phyloP scores from a whole-genome alignment of 2,888 invertebrate genomes.

The Meiosimyza decipiens region DNA sequence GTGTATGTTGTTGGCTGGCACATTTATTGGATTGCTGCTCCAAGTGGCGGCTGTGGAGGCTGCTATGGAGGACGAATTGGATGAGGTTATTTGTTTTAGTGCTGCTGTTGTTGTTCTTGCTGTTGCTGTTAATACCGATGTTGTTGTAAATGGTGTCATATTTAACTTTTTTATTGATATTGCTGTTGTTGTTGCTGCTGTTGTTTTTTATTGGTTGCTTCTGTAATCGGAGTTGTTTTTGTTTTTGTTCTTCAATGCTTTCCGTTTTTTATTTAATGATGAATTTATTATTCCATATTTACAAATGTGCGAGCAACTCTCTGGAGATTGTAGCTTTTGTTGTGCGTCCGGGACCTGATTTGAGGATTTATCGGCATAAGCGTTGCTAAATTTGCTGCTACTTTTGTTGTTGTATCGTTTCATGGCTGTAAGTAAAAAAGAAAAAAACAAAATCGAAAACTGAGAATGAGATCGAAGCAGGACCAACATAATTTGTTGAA shows the following conservation, averaged over 20 bases:
- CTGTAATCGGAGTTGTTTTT: conserved; percentile 9
- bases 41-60: conserved; percentile 33
- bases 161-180: conserved; percentile 25
- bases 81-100: conserved; percentile 12
- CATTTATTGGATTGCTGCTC: conserved; percentile 21
- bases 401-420: conserved; percentile 14
- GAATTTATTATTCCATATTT: conserved; percentile 6
- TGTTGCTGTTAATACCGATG: conserved; percentile 37
- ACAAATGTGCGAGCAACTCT: neutral
- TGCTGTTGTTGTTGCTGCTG: conserved; percentile 4
- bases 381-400: conserved; percentile 10
- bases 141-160: conserved; percentile 51
- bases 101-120: conserved; percentile 36
- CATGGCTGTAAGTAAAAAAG: conserved; percentile 36
- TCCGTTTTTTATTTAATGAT: neutral
- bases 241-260: conserved; percentile 6
- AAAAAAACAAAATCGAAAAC: neutral
- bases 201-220: neutral
- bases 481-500: neutral
- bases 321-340: conserved; percentile 33
- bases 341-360: conserved; percentile 8
- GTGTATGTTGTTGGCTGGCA: conserved; percentile 15
- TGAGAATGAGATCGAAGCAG: neutral
- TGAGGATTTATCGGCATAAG: conserved; percentile 25
- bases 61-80: conserved; percentile 37